Evolutionary conservation across 2,888 invertebrate species (phyloP).

Genomic region (Beris chalybata): DNA sequence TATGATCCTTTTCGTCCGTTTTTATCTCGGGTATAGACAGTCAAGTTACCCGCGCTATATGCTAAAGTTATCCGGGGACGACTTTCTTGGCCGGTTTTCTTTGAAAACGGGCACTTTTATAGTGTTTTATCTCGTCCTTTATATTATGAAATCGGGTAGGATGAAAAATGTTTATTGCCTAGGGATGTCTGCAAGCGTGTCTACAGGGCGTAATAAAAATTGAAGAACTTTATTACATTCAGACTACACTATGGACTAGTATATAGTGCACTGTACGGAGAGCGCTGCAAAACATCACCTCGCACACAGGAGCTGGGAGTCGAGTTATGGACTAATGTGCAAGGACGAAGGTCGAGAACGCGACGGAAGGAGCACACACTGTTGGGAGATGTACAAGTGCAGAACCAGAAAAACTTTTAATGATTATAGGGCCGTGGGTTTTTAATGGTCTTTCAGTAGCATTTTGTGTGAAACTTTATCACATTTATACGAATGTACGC

Average conservation of each 20-base stretch:
- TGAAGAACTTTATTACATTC: conserved; percentile 33
- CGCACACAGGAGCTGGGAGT: conserved; percentile 9
- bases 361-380: neutral
- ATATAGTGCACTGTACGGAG: neutral
- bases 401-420: conserved; percentile 34
- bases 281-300: conserved; percentile 23
- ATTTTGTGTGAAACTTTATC: conserved; percentile 16
- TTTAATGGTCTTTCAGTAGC: conserved; percentile 36
- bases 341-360: too few relatives aligned
- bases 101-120: conserved; percentile 15
- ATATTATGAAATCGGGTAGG: conserved; percentile 32
- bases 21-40: conserved; percentile 10
- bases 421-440: conserved; percentile 35
- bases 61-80: conserved; percentile 16
- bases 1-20: neutral
- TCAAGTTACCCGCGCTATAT: conserved; percentile 15
- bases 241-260: neutral
- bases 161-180: conserved; percentile 38
- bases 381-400: conserved; percentile 3
- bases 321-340: conserved; percentile 20
- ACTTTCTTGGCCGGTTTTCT: conserved; percentile 17
- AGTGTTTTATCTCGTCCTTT: conserved; percentile 15
- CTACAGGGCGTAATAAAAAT: conserved; percentile 37
- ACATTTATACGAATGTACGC: neutral
- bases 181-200: conserved; percentile 36